Base-by-base conservation (phyloP, 2,888 invertebrate species). In the Oxytorus armatus region DNA sequence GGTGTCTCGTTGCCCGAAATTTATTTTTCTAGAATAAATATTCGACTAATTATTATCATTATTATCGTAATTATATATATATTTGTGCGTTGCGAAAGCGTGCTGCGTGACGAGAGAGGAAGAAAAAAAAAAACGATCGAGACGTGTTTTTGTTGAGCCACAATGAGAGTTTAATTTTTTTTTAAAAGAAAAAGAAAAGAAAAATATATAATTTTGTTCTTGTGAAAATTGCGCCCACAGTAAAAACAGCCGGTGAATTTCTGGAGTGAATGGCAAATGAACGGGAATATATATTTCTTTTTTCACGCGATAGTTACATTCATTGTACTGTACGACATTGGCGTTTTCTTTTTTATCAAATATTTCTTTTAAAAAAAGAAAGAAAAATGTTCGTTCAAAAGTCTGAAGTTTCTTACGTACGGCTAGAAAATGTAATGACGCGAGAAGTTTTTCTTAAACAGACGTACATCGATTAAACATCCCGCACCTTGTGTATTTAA, bases 1-100 rank as follows among this genome's bases (percentile, higher is more conserved):
- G 83, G 82, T 83, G n/a, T 53, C 44, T 16, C 29, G 51, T 51
- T 82, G 81, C 84, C 86, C 80, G 83, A 80, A 86, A 77, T 84
- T 91, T 90, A 90, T 89, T 89, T 91, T 90, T 90, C 88, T 90
- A 90, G 88, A 86, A 83, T 86, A 86, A 88, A 89, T 85, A 86
- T 85, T 82, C 72, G 72, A 80, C 83, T 73, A 86, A 85, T 85
- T 85, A 82, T 87, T 87, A 86, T 83, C 81, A 81, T 86, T 86
- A 85, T 79, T 61, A 72, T 72, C 76, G 36, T 29, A 80, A 84
- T 88, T 89, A 51, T 76, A 66, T 59, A n/a, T n/a, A n/a, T n/a
- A n/a, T n/a, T n/a, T 57, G 63, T 63, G 66, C 70, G 57, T 79
- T 73, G 55, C 47, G 21, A 86, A 86, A 88, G 88, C 84, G 85